Evolutionary conservation across 2,888 invertebrate genomes (phyloP).

Genomic region (Pammene fasciana): DNA sequence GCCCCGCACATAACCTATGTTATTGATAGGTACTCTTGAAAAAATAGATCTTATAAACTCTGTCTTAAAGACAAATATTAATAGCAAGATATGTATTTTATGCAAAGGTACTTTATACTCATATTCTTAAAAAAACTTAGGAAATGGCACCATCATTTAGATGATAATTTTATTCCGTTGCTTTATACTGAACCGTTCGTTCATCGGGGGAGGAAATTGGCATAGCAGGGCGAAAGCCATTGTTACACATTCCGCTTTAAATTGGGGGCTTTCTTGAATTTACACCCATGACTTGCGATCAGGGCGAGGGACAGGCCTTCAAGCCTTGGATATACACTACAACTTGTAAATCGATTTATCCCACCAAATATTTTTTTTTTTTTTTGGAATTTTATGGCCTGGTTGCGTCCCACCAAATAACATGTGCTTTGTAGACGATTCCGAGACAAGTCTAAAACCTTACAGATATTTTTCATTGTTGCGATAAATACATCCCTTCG

Average conservation of each 20-base stretch:
- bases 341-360: conserved; percentile 60
- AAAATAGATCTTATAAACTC: conserved; percentile 18
- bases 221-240: conserved; percentile 73
- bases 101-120: no score
- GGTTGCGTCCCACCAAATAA: conserved; percentile 57
- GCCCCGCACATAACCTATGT: conserved; percentile 51
- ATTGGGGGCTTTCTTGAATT: conserved; percentile 83
- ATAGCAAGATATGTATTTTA: no score
- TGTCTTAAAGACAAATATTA: conserved; percentile 1
- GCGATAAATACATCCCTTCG: conserved; percentile 48
- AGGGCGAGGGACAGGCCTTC: conserved; percentile 60
- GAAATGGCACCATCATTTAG: conserved; percentile 47
- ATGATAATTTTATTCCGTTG: conserved; percentile 77
- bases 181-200: conserved; percentile 71
- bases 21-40: not conserved
- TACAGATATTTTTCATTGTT: conserved; percentile 45
- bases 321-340: conserved; percentile 51
- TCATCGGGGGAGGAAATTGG: conserved; percentile 78
- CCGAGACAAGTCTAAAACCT: conserved; percentile 19
- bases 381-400: no score
- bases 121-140: conserved; percentile 38
- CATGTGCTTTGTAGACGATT: conserved; percentile 43
- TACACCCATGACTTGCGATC: conserved; percentile 80
- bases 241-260: conserved; percentile 81
- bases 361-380: conserved; percentile 57